A percentile compares a stretch with the other conserved stretches of the same genome.
phyloP scores from a whole-genome alignment of 2,797 vertebrate species.

The Melanotaenia maccullochi region DNA sequence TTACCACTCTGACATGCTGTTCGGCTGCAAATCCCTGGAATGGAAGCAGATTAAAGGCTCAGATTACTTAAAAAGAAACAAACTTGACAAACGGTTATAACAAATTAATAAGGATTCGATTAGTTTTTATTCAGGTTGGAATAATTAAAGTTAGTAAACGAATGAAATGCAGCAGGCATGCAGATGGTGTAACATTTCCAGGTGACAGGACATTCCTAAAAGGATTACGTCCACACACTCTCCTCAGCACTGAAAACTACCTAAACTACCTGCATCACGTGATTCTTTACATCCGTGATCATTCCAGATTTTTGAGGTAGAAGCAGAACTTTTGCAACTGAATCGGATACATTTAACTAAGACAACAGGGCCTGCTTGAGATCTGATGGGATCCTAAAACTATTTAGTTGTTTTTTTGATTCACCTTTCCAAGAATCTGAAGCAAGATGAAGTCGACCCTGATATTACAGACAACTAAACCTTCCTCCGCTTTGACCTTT shows the following conservation, averaged over 20 bases:
- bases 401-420: background rate
- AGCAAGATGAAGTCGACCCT: background rate
- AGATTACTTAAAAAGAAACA: background rate
- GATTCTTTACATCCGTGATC: background rate
- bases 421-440: slow-evolving; percentile 15
- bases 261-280: no score
- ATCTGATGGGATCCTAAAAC: slow-evolving; percentile 17
- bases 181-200: background rate
- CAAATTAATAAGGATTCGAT: background rate
- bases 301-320: background rate
- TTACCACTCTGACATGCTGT: background rate
- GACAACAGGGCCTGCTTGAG: slow-evolving; percentile 17
- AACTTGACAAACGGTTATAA: background rate
- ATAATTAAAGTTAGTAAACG: background rate
- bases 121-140: background rate
- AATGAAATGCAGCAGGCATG: background rate
- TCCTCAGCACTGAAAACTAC: background rate
- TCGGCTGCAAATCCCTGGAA: slow-evolving; percentile 1
- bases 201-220: background rate
- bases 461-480: background rate
- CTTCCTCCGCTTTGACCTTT: background rate
- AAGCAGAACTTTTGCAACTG: background rate
- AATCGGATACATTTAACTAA: background rate
- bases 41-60: background rate
- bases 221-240: background rate